Evolutionary conservation across 23 tunicate species (phyloP), one percentile per base, ranked within the genome.

Genomic region (Ciona savignyi): DNA sequence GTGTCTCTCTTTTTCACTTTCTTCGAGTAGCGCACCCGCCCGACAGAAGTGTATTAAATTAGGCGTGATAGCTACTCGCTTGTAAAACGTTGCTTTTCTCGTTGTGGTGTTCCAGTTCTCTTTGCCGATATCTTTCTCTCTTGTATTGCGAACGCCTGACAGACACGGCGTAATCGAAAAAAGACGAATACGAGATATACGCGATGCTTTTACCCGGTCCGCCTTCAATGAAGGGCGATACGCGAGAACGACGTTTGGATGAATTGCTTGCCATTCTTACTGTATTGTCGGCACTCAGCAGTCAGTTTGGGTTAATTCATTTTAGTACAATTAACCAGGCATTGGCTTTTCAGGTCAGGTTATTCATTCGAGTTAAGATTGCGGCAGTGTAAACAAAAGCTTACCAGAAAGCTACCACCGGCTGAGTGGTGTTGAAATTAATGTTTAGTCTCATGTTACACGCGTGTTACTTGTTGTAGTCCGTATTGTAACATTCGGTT

Each of bases 1-100:
- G 56, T 42, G 56, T 42, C 56, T 42, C 56, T 42, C 56, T 42
- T 42, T 42, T 42, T 42, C 56, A 42, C 56, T 42, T 42, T 42
- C 56, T 9, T 42, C 56, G 56, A 9, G 15, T 15, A 9, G 11
- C 56, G 56, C 15, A 15, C 56, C 11, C 56, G 11, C 56, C 56
- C 56, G 56, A 15, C 11, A 42, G 56, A 6, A 42, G 56, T 42
- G 56, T 42, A 42, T 42, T 42, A 42, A 42, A 42, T 42, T 42
- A 42, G 15, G 56, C 56, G 56, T 42, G 56, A 42, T 42, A 42
- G 56, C 56, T 9, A 42, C 56, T 9, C 11, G 9, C 56, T 42
- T 42, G 56, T 42, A 6, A 42, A 42, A 42, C 56, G 56, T 15
- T 6, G 56, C 11, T 42, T 42, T 15, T 42, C 15, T 42, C 56